A percentile compares a stretch with the other conserved stretches of the same genome.
Conservation (phyloP, 1,140 invertebrate species). For the Magallana gigas region DNA sequence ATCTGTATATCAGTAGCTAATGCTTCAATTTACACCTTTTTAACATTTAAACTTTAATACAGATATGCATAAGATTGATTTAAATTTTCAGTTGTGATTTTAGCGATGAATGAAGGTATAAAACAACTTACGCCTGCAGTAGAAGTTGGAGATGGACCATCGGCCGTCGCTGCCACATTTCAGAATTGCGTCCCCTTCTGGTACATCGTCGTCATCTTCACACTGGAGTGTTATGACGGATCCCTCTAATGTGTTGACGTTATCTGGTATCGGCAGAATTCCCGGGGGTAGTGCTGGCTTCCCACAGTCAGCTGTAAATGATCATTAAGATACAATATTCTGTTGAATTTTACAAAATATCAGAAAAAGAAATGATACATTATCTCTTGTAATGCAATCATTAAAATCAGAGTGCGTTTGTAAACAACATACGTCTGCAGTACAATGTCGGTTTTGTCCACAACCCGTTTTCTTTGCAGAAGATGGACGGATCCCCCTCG, state of each 20-base stretch:
- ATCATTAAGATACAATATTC: too few species aligned
- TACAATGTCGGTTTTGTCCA: conserved; percentile 4
- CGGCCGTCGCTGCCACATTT: background rate
- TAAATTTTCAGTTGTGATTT: too few species aligned
- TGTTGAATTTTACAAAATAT: too few species aligned
- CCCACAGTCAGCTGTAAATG: background rate
- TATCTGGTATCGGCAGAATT: background rate
- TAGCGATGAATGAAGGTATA: too few species aligned
- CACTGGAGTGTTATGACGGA: background rate
- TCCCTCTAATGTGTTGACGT: background rate
- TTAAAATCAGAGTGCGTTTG: too few species aligned
- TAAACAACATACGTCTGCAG: conserved; percentile 36
- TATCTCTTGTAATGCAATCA: too few species aligned
- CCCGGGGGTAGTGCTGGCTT: background rate
- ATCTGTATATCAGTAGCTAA: too few species aligned
- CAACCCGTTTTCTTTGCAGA: background rate
- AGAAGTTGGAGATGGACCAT: conserved; percentile 27
- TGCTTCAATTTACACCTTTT: too few species aligned
- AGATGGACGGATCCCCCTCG: background rate
- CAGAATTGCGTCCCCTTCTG: background rate
- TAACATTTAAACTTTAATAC: too few species aligned
- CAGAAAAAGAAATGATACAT: too few species aligned
- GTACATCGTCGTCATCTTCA: background rate
- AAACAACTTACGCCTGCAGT: conserved; percentile 29
- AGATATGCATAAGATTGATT: too few species aligned